Base-by-base conservation (phyloP, 2,797 vertebrate genomes). In the Schizothorax lantsangensis region DNA sequence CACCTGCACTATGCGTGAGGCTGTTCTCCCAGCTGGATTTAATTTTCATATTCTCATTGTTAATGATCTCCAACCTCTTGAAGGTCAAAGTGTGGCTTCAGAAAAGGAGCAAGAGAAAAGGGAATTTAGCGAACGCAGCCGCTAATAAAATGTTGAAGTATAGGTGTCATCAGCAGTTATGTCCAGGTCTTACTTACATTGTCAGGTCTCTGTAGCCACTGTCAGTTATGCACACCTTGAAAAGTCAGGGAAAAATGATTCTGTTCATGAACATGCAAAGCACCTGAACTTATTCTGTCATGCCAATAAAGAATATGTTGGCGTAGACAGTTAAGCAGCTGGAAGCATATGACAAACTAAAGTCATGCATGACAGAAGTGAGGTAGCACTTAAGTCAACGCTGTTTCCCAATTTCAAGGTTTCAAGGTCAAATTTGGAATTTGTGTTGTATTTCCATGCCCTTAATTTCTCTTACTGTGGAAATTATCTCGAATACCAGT, bases 51-150 rank as follows among this genome's bases (percentile, higher is more conserved):
- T 88, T 87, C 83, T 86, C 69, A 49, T 86, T 86, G 77, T 88
- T 89, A 92, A 92, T 92, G 88, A 89, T 83, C 86, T 88, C 84
- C 84, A 75, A 81, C 49, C 78, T 87, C 77, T 88, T 87, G 80
- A 90, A 90, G 87, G 89, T 87, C 87, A 77, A 84, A 86, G 57
- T 85, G 83, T 62, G 74, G 54, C 66, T 43, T 52, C 30, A 43
- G 72, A 54, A 79, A 74, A 43, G 30, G 45, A 75, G 54, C 10
- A 40, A 54, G 68, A 43, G 36, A 68, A 66, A 64, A 72, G 26
- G 36, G 68, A 64, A 81, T 71, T 81, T 83, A 87, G 43, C 0
- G 17, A 86, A 81, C 40, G 45, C 19, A 23, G 23, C 47, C 45
- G 23, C 52, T 88, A 84, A 84, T 84, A 87, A 86, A 86, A 87